Base-by-base conservation (phyloP, 2,888 invertebrate genomes). In the Cerastoderma edule region DNA sequence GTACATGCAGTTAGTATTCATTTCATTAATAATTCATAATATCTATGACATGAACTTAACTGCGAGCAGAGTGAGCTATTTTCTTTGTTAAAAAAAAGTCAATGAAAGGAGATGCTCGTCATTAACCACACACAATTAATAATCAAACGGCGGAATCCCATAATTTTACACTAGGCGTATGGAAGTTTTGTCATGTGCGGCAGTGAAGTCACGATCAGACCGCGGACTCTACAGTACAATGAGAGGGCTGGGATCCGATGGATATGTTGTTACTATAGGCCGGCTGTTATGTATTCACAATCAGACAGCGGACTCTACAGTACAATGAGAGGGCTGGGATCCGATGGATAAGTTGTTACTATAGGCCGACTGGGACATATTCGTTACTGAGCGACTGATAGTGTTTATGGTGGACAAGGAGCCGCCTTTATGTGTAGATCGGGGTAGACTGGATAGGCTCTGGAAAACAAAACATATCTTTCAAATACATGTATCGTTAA, bases 251-350 rank as follows among this genome's bases (percentile, higher is more conserved):
- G 27, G 69, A 69, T 30, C 24, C 63, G 6, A 33, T 30, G 22
- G 68, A 68, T 27, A 57, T 56, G 30, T 68, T 57, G 32, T 33
- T 39, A 33, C 69, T 69, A 32, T 69, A 69, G 8, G 60, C 63
- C 8, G 54, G n/a, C n/a, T n/a, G n/a, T n/a, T 44, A 44, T 44
- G 8, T 44, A 13, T 44, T 48, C n/a, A 3, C 19, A 8, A 32
- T 69, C 63, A 69, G 6, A 69, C 69, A 30, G 46, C 63, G n/a
- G 69, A 69, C 28, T 69, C 69, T 2, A 69, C 46, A 22, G 68
- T 57, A 22, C 44, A 28, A 27, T 57, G 56, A 10, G 68, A 68
- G 8, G 35, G 57, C 19, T 22, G 19, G 27, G 69, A 69, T 30
- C 24, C 63, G 6, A 33, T 30, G 22, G 68, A 68, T 27, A 57